These are phyloP conservation scores for Heliconius sara DNA, from an alignment of 2,888 invertebrate genomes.

Conservation along the genomic window DNA sequence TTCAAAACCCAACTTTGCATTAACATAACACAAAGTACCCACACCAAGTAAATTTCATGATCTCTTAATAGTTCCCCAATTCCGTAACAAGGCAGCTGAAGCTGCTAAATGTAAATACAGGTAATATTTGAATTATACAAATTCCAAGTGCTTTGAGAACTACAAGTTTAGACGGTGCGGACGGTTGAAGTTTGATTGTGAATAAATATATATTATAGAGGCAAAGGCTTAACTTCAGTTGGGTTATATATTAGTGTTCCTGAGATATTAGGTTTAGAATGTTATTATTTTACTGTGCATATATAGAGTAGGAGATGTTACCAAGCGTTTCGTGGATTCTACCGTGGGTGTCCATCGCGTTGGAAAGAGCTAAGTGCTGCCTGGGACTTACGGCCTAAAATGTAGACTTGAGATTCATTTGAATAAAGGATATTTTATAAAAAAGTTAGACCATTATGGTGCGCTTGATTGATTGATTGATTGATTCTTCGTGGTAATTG, in stretches of 20 bases:
- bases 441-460: no score
- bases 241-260: slow-evolving; percentile 3
- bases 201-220: slow-evolving; percentile 20
- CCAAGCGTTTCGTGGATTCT: no score
- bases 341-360: no score
- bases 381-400: no score
- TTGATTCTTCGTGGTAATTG: no score
- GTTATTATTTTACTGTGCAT: neutral
- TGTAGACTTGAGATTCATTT: no score
- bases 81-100: slow-evolving; percentile 20
- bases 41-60: slow-evolving; percentile 11
- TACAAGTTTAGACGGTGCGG: slow-evolving; percentile 18
- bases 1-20: neutral
- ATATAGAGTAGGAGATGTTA: no score
- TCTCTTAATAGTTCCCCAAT: slow-evolving; percentile 31
- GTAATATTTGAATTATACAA: slow-evolving; percentile 30
- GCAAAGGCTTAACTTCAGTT: slow-evolving; percentile 10
- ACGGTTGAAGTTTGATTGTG: slow-evolving; percentile 25
- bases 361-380: no score
- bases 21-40: neutral
- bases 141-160: slow-evolving; percentile 30
- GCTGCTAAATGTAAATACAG: slow-evolving; percentile 23
- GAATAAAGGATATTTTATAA: no score
- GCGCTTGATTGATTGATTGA: no score
- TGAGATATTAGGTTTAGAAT: neutral